Evolutionary conservation across 2,797 vertebrate species (phyloP).

Genomic region (Oreochromis grahami): DNA sequence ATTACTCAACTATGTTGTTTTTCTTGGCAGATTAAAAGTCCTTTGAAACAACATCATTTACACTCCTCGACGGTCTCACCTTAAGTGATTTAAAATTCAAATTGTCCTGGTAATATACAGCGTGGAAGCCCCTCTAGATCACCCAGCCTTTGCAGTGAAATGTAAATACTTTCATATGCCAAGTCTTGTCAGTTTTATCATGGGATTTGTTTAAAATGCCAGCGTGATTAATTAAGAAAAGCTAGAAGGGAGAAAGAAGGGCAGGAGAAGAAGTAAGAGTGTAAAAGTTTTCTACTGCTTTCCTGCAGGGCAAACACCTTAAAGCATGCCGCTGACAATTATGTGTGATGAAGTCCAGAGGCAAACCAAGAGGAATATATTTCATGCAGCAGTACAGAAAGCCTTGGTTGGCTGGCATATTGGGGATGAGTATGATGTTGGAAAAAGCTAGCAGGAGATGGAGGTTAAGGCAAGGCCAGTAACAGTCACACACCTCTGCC

Average conservation of each 20-base stretch:
- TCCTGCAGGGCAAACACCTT: background rate
- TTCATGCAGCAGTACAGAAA: background rate
- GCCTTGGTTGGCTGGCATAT: background rate
- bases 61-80: background rate
- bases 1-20: background rate
- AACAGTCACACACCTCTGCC: conserved; percentile 4
- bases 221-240: background rate
- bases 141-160: background rate
- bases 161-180: background rate
- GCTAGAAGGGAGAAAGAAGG: background rate
- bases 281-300: background rate
- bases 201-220: background rate
- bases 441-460: background rate
- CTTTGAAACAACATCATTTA: background rate
- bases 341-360: conserved; percentile 2
- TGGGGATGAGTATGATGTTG: background rate
- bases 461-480: background rate
- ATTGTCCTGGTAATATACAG: background rate
- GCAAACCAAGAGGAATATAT: conserved; percentile 13
- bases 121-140: background rate
- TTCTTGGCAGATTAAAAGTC: background rate
- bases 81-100: background rate
- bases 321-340: conserved; percentile 9
- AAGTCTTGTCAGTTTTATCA: background rate
- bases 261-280: background rate